Conservation (phyloP, 2,888 invertebrate genomes). For the Crepidodera aurea region DNA sequence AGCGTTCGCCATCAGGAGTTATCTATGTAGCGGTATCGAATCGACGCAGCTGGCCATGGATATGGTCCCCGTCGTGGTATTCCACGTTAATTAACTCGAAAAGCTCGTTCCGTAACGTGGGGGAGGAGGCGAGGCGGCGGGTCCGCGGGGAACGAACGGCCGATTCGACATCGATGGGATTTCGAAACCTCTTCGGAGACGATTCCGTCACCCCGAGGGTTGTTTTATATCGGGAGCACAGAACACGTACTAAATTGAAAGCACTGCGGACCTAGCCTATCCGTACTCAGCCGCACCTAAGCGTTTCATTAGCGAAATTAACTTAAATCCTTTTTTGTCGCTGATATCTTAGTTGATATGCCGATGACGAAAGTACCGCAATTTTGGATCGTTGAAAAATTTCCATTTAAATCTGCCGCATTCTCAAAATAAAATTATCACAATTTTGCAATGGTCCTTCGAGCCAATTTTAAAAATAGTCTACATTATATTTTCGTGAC, state of each 20-base stretch:
- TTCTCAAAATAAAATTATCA: too few species aligned
- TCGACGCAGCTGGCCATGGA: conserved; percentile 23
- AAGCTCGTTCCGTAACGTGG: conserved; percentile 29
- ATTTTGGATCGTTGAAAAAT: neutral
- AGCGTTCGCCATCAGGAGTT: conserved; percentile 8
- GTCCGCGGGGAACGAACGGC: conserved; percentile 30
- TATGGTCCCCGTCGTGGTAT: conserved; percentile 23
- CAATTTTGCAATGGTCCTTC: too few species aligned
- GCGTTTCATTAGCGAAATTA: conserved; percentile 32
- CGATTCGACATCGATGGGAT: conserved; percentile 37
- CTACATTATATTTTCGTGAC: too few species aligned
- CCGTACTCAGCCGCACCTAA: conserved; percentile 23
- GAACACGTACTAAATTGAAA: conserved; percentile 38
- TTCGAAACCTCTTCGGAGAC: conserved; percentile 38
- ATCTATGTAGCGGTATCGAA: conserved; percentile 21
- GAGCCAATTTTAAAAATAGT: too few species aligned
- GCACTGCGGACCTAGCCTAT: conserved; percentile 24
- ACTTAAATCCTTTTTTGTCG: conserved; percentile 7
- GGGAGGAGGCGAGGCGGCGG: conserved; percentile 10
- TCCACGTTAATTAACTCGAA: conserved; percentile 36
- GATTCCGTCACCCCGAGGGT: conserved; percentile 37
- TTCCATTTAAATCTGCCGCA: conserved; percentile 1
- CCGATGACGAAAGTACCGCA: conserved; percentile 5
- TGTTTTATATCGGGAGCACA: conserved; percentile 34
- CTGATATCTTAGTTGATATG: conserved; percentile 6